Evolutionary conservation across 1,140 invertebrate species (phyloP).

Genomic region (Brachionus paranguensis): DNA sequence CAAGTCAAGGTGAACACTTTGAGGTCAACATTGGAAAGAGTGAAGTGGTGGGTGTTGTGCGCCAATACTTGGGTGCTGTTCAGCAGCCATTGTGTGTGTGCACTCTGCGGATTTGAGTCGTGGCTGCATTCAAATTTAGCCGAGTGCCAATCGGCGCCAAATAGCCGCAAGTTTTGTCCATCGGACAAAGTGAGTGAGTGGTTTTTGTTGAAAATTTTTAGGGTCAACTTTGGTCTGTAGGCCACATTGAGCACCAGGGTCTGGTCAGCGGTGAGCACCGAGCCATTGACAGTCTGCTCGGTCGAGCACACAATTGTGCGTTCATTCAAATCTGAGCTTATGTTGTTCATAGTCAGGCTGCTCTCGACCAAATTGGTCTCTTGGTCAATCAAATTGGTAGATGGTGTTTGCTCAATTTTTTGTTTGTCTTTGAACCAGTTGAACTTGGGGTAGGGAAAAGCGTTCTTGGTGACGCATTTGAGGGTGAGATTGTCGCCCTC

Average conservation of each 20-base stretch:
- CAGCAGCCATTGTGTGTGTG: not conserved
- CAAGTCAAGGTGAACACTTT: not conserved
- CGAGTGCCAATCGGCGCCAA: not conserved
- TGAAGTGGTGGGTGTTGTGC: not conserved
- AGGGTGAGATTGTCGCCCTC: not conserved
- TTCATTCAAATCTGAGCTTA: not conserved
- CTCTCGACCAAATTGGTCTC: conserved; percentile 27
- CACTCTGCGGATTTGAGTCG: not conserved
- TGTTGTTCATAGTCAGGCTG: not conserved
- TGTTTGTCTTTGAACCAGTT: not conserved
- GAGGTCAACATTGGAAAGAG: not conserved
- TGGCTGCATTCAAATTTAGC: not conserved
- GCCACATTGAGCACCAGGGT: not conserved
- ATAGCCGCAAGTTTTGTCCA: not conserved
- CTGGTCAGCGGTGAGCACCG: not conserved
- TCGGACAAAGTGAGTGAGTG: not conserved
- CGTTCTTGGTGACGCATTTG: not conserved
- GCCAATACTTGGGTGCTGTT: not conserved
- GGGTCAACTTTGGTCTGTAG: not conserved
- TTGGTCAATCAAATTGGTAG: not conserved
- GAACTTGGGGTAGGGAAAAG: not conserved
- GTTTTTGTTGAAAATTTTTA: not conserved
- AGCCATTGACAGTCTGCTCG: not conserved
- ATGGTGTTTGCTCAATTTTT: not conserved
- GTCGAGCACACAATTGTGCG: not conserved